Evolutionary conservation across 2,797 vertebrate species (phyloP).

Genomic region (Coluber constrictor): DNA sequence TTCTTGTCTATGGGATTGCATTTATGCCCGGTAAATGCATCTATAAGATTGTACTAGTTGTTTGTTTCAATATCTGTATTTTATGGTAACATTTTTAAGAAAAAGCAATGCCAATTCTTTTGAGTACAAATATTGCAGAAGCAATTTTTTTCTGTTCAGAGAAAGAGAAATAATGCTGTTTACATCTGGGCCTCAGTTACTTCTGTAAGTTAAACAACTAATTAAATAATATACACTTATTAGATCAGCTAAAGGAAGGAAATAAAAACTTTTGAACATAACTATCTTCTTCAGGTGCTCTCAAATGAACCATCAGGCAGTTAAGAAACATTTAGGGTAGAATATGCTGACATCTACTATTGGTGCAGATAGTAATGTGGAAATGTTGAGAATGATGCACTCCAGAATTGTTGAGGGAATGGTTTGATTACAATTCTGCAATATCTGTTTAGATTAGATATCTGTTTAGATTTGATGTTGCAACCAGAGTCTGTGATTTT

Average conservation of each 20-base stretch:
- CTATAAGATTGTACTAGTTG: background rate
- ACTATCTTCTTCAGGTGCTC: background rate
- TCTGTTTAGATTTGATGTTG: background rate
- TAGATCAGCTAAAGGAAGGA: background rate
- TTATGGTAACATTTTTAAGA: background rate
- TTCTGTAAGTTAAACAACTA: background rate
- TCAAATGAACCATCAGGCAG: background rate
- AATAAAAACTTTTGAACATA: background rate
- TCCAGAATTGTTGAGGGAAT: background rate
- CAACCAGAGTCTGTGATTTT: background rate
- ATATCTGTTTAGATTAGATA: background rate
- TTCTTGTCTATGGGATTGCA: background rate
- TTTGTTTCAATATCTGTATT: background rate
- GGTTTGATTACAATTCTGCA: background rate
- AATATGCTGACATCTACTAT: background rate
- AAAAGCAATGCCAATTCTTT: background rate
- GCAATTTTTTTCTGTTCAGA: background rate
- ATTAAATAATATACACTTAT: background rate
- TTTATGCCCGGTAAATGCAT: background rate
- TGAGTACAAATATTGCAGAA: background rate
- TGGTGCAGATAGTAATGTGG: background rate
- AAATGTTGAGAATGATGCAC: background rate
- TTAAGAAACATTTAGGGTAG: background rate
- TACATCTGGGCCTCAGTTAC: background rate
- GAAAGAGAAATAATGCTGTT: background rate